These are phyloP conservation scores for Etheostoma nigrum DNA, from an alignment of 2,797 vertebrate species.

Conservation along the genomic window DNA sequence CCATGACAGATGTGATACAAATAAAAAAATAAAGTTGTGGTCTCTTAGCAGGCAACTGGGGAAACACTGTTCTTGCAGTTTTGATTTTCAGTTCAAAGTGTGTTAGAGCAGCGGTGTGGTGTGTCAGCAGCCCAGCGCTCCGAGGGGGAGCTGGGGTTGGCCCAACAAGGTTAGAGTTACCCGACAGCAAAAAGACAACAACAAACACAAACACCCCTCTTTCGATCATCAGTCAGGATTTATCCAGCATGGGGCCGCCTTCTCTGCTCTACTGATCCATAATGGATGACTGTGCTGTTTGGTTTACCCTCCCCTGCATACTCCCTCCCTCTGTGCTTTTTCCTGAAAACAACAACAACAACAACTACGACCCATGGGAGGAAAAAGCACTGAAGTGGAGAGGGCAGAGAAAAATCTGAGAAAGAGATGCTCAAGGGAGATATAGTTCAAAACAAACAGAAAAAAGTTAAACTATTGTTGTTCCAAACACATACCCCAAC, in stretches of 20 bases:
- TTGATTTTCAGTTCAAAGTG: slow-evolving; percentile 47
- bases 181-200: slow-evolving; percentile 43
- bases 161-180: slow-evolving; percentile 52
- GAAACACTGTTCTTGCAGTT: slow-evolving; percentile 44
- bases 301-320: slow-evolving; percentile 34
- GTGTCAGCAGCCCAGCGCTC: slow-evolving; percentile 9
- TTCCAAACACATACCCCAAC: slow-evolving; percentile 70
- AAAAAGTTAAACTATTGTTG: slow-evolving; percentile 3
- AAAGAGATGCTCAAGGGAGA: slow-evolving; percentile 29
- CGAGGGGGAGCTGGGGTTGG: slow-evolving; percentile 25
- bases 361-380: slow-evolving; percentile 44
- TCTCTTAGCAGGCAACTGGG: slow-evolving; percentile 42
- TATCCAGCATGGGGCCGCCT: slow-evolving; percentile 40
- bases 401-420: slow-evolving; percentile 32
- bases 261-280: slow-evolving; percentile 66
- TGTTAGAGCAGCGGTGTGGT: slow-evolving; percentile 31
- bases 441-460: slow-evolving; percentile 11
- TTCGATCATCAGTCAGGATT: slow-evolving; percentile 54
- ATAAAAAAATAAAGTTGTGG: slow-evolving; percentile 24
- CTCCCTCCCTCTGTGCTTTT: slow-evolving; percentile 29
- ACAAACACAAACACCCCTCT: slow-evolving; percentile 49
- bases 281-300: slow-evolving; percentile 68
- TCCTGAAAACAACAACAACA: slow-evolving; percentile 32
- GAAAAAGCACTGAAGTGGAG: slow-evolving; percentile 37
- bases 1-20: slow-evolving; percentile 27